Percentiles rank a stretch among this genome's conserved stretches.
Conservation (phyloP, 2,888 invertebrate species). For the Diplazon laetatorius region DNA sequence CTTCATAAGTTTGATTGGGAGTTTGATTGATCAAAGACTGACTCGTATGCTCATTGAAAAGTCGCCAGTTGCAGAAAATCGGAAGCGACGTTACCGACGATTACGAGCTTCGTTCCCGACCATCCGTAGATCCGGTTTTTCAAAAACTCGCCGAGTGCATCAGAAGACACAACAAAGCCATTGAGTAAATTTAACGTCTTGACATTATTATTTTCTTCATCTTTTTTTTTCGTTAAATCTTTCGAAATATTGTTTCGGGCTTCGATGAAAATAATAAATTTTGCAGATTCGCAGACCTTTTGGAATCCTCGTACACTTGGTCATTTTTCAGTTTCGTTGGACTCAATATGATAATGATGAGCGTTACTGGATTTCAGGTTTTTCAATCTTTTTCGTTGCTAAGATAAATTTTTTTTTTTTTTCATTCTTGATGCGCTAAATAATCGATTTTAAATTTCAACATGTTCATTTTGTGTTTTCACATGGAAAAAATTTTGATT, state of each 20-base stretch:
- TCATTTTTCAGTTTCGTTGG: conserved; percentile 27
- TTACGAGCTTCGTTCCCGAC: conserved; percentile 1
- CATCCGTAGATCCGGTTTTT: conserved; percentile 17
- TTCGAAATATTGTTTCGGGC: no score
- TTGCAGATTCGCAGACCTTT: conserved; percentile 8
- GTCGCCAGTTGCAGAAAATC: conserved; percentile 29
- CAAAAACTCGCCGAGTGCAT: conserved; percentile 37
- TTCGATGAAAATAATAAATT: not conserved
- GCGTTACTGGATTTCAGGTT: conserved; percentile 44
- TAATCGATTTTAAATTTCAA: no score
- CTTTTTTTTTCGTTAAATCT: not conserved
- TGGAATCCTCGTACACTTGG: conserved; percentile 38
- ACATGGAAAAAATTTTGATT: no score
- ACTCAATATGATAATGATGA: conserved; percentile 9
- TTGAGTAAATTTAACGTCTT: conserved; percentile 30
- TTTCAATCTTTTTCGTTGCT: not conserved
- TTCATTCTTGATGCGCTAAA: no score
- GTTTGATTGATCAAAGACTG: no score
- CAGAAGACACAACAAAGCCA: conserved; percentile 44
- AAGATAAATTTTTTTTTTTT: not conserved
- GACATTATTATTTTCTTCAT: no score
- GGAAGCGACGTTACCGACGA: not conserved
- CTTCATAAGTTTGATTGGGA: no score
- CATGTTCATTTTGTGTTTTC: no score
- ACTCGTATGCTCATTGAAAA: no score